Evolutionary conservation across 64 coral and sea anemone genomes (phyloP), one percentile per base, ranked within the genome.

Genomic region (Montipora cactus): DNA sequence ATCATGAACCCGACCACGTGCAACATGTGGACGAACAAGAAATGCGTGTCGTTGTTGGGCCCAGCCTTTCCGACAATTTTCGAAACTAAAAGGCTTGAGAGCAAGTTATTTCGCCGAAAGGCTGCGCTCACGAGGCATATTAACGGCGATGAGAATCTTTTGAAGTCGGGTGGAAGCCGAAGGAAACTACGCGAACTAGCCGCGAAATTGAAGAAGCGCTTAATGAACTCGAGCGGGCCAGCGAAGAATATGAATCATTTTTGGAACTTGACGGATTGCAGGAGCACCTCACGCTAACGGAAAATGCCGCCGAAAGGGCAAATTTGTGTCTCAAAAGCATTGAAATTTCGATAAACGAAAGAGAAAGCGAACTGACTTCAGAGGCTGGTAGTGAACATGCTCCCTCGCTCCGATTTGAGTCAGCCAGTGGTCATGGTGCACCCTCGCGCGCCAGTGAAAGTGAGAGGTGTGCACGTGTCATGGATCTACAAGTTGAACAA

Each of bases 261-360:
- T 57, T 57, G 66, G 75, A 90, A 49, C 62, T 50, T 16, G 88
- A 90, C 37, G 51, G 55, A 80, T 57, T 90, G 16, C 74, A 67
- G 44, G 66, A 49, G 0, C 50, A 69, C 76, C 75, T 90, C 7
- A 57, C 53, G 53, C 53, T 57, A 6, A 57, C 53, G 11, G 53
- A 57, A 57, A 57, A 57, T 11, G 53, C 53, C 53, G 11, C 11
- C 53, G 53, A 57, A 57, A 57, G 53, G 53, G 53, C 53, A 57
- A 57, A 57, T 57, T 57, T 57, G 53, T 37, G 37, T 37, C 37
- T 37, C 37, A 37, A 37, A 37, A 37, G 37, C 37, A 37, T 37
- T 37, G 37, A 37, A 37, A 37, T 37, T 37, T 37, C 37, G 37
- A 37, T 37, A 37, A 1, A 37, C 37, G 37, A 37, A 37, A 37